Evolutionary conservation across 1,140 invertebrate genomes (phyloP), one percentile per base, ranked within the genome.

Genomic region (Scaptomyza graminum): DNA sequence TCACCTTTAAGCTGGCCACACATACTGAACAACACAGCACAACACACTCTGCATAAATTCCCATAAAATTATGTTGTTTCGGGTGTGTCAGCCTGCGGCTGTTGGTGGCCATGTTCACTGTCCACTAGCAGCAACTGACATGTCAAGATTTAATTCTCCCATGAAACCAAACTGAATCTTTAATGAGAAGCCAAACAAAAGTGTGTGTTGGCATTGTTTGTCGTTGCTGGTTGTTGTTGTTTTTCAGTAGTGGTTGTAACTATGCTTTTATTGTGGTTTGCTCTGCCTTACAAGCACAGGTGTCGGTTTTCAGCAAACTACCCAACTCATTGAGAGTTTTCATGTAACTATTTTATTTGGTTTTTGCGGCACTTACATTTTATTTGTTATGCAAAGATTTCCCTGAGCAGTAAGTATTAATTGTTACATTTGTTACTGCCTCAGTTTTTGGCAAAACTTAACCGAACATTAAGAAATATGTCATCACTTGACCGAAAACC

Each of bases 121-220:
- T 68, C 56, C 12, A 46, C 44, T 57, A 22, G 56, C 50, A 43
- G 31, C 31, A 43, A 52, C 61, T 79, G 78, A 41, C 65, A 69
- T 79, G 79, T 83, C 79, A 79, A 61, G 70, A 88, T 80, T 84
- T 80, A 90, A 90, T 75, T 80, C 82, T 90, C 76, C 82, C 79
- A 46, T 67, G 87, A 83, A 90, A 81, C 74, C 74, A 69, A 82
- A 83, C 79, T 88, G 82, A 87, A 90, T 90, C 74, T 81, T 87
- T 88, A 90, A 90, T 90, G 87, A 83, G 67, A 69, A 68, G 66
- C 56, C 84, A 70, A 34, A 75, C 75, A 69, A 79, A 52, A 66
- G 57, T 66, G 57, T 47, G 28, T 47, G 31, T 34, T 59, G 54
- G 55, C 31, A 61, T 55, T 50, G 39, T 52, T 49, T 54, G 28